Evolutionary conservation across 2,888 invertebrate species (phyloP), one percentile per base, ranked within the genome.

Genomic region (Brenthis daphne): DNA sequence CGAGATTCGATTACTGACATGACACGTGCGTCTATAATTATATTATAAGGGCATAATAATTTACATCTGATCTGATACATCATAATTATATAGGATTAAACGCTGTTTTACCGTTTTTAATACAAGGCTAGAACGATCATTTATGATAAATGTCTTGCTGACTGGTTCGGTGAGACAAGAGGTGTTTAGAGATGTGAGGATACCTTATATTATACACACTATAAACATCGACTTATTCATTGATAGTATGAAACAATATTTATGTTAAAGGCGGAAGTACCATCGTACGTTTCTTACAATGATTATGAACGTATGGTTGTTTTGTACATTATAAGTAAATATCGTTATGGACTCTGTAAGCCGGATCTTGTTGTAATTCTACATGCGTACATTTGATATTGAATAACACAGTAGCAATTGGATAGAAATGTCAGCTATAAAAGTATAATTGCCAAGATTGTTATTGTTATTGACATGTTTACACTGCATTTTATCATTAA

Each of bases 1-100:
- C 85, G 83, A 81, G 84, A 80, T 80, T 82, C 80, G 83, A 83
- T 85, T 85, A 81, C 74, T 76, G 81, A 80, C 78, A 73, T 70
- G 58, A 65, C 63, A 73, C 33, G 67, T 65, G 61, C 77, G n/a
- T 51, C 82, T 76, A 76, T 77, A 69, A 78, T 79, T 61, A 67
- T 4, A 29, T 61, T 67, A 61, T 61, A 61, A 61, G 67, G 67
- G 55, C 56, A 11, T n/a, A 61, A 48, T 56, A 61, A 67, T 56
- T 61, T 79, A 71, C 76, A 70, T 73, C 70, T 68, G 76, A 79
- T 72, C 57, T 64, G 53, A 68, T 43, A 67, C 20, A 56, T 47
- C 47, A 60, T 74, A 72, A 70, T 61, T 65, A 75, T 76, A 71
- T 72, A 60, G 81, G 80, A 83, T 86, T 83, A 83, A 78, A 76